Conservation (phyloP, 2,888 invertebrate species). For the Cinara cedri region DNA sequence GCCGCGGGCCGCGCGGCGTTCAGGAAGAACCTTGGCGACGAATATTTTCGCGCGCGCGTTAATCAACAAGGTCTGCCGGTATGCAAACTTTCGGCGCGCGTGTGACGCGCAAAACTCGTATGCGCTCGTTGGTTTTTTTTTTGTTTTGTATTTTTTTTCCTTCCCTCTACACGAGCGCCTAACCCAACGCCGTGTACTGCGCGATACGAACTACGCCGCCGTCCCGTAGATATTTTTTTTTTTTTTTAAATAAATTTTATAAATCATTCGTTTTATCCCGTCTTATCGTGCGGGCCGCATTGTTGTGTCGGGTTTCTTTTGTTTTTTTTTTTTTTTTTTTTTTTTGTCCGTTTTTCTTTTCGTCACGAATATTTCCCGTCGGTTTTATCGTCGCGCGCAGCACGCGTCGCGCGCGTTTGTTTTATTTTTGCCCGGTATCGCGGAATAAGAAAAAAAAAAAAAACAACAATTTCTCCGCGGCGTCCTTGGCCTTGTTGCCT, state of each 20-base stretch:
- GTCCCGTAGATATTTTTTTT: not conserved
- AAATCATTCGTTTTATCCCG: too few relatives aligned
- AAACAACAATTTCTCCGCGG: slow-evolving; percentile 38
- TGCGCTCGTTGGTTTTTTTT: not conserved
- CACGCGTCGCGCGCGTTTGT: not conserved
- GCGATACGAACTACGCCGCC: too few relatives aligned
- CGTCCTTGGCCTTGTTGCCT: slow-evolving; percentile 54
- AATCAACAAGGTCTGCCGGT: slow-evolving; percentile 48
- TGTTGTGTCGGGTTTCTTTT: not conserved
- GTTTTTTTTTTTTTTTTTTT: not conserved
- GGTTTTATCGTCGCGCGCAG: not conserved
- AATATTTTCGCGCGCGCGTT: slow-evolving; percentile 30
- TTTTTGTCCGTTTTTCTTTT: not conserved
- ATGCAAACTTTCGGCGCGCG: not conserved
- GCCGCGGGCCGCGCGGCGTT: not conserved
- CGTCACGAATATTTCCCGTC: not conserved
- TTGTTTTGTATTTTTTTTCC: not conserved
- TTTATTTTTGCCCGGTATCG: too few relatives aligned
- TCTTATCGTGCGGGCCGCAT: too few relatives aligned
- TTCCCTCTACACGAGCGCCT: too few relatives aligned
- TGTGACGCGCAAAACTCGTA: too few relatives aligned
- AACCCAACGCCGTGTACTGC: too few relatives aligned
- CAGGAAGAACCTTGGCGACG: slow-evolving; percentile 55
- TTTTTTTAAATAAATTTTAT: too few relatives aligned
- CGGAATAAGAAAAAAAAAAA: too few relatives aligned